Percentiles rank a stretch among this genome's conserved stretches.
Evolutionary conservation across 2,113 vertebrate species (phyloP).

Genomic region (Amphiprion percula): DNA sequence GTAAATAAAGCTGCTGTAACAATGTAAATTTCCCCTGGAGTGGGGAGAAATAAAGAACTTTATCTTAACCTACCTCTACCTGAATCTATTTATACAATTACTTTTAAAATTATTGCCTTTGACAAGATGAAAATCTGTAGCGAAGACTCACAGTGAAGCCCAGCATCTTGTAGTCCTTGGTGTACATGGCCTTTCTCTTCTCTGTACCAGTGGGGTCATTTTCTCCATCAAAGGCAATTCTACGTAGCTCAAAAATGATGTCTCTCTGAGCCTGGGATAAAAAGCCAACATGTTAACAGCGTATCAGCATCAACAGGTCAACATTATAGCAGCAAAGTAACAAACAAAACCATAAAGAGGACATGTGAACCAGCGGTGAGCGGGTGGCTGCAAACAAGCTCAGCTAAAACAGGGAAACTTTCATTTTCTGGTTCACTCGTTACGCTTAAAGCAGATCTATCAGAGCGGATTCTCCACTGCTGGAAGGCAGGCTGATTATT

Average conservation of each 20-base stretch:
- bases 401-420: conserved; percentile 3
- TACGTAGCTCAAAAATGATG: conserved; percentile 95
- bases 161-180: conserved; percentile 99
- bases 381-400: conserved; percentile 17
- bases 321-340: conserved; percentile 16
- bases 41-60: too few relatives aligned
- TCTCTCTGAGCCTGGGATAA: conserved; percentile 92
- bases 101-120: neutral
- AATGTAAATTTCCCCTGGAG: too few relatives aligned
- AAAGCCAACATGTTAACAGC: conserved; percentile 21
- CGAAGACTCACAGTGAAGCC: conserved; percentile 92
- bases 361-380: neutral
- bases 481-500: conserved; percentile 2
- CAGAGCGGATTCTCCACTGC: neutral
- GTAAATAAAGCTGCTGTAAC: too few relatives aligned
- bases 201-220: conserved; percentile 92
- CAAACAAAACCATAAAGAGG: neutral
- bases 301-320: conserved; percentile 15
- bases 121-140: neutral
- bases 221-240: conserved; percentile 97
- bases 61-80: neutral
- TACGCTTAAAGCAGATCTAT: conserved; percentile 28
- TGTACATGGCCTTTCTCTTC: conserved; percentile 96
- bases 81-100: neutral
- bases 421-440: conserved; percentile 35